Percentiles rank a stretch among this genome's conserved stretches.
phyloP scores from a whole-genome alignment of 2,888 invertebrate genomes.

The Protophormia terraenovae region DNA sequence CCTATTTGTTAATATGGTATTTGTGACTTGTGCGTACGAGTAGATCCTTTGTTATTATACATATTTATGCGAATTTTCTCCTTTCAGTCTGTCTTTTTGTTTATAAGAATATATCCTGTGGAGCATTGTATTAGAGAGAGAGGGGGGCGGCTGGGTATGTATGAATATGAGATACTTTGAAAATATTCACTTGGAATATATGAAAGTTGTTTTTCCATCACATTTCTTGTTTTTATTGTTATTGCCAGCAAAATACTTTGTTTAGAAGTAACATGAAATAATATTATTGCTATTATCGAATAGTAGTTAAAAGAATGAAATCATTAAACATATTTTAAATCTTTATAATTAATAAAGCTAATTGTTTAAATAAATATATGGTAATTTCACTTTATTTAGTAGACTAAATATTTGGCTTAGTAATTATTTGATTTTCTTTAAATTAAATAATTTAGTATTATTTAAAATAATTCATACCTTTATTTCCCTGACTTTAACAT shows the following conservation, averaged over 20 bases:
- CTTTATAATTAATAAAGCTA: too few species aligned
- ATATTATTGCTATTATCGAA: background rate
- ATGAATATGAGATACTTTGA: background rate
- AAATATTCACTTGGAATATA: background rate
- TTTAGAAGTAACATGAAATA: background rate
- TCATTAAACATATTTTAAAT: background rate
- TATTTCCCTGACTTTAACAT: background rate
- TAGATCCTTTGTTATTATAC: background rate
- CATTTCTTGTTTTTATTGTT: slow-evolving; percentile 35
- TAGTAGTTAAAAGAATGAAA: background rate
- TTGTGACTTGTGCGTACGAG: background rate
- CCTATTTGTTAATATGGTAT: slow-evolving; percentile 45
- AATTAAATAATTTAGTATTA: too few species aligned
- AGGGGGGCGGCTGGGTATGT: background rate
- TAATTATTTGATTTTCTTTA: too few species aligned
- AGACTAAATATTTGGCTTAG: too few species aligned
- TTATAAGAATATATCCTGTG: background rate
- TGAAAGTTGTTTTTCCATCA: slow-evolving; percentile 21
- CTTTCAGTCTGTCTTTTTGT: background rate
- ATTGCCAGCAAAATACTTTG: background rate
- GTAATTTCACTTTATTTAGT: too few species aligned
- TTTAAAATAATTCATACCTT: background rate
- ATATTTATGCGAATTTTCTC: too few species aligned
- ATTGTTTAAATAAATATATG: too few species aligned
- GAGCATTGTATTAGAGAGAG: background rate